Evolutionary conservation across 2,888 invertebrate genomes (phyloP).

Genomic region (Lamellibrachia satsuma): DNA sequence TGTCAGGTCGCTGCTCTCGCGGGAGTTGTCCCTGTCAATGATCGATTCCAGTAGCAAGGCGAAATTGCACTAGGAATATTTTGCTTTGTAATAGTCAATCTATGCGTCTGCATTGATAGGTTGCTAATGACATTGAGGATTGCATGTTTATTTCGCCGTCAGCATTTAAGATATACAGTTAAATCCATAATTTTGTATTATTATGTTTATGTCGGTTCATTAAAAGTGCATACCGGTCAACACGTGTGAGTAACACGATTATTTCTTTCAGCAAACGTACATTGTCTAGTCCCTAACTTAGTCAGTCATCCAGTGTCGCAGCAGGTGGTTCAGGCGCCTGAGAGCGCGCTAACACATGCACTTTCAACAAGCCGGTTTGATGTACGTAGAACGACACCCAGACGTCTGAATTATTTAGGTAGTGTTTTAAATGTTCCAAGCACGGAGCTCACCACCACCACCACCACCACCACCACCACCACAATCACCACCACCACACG

Average conservation of each 20-base stretch:
- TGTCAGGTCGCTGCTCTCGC: not conserved
- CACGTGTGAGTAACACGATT: not conserved
- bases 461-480: too few species aligned
- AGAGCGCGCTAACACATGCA: not conserved
- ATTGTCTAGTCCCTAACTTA: not conserved
- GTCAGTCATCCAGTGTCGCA: not conserved
- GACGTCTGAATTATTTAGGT: not conserved
- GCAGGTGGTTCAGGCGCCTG: not conserved
- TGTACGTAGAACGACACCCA: not conserved
- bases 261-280: not conserved
- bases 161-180: not conserved
- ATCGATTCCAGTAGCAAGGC: not conserved
- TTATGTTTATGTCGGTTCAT: not conserved
- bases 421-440: not conserved
- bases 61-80: not conserved
- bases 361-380: not conserved
- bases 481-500: not conserved
- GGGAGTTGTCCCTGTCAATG: not conserved
- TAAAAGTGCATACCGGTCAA: not conserved
- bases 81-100: not conserved
- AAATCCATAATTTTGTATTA: not conserved
- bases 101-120: not conserved
- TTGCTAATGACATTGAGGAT: not conserved
- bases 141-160: not conserved
- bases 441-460: not conserved